Evolutionary conservation across 2,113 vertebrate species (phyloP).

Genomic region (Bubalus kerabau): DNA sequence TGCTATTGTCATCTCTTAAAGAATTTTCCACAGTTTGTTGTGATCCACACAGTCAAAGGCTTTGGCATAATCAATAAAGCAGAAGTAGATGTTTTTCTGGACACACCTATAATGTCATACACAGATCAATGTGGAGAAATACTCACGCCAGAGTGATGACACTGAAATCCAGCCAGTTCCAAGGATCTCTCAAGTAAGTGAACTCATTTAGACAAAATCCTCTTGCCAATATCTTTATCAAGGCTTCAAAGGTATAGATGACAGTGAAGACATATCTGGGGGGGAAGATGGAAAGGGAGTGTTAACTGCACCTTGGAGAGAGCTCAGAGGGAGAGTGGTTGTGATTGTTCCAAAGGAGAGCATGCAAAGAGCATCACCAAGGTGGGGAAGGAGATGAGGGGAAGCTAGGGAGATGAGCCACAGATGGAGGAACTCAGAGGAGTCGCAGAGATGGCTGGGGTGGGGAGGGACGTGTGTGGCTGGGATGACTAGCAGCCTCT

Average conservation of each 20-base stretch:
- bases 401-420: neutral
- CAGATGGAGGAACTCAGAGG: neutral
- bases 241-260: constrained; percentile 97
- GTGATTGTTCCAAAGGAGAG: neutral
- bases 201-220: constrained; percentile 94
- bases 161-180: constrained; percentile 98
- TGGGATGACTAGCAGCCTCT: neutral
- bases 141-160: constrained; percentile 97
- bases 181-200: constrained; percentile 94
- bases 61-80: neutral
- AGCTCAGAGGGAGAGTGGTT: neutral
- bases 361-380: neutral
- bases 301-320: neutral
- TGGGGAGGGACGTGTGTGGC: rapidly evolving
- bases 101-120: neutral
- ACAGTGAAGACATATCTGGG: constrained; percentile 92
- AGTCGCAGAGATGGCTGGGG: neutral
- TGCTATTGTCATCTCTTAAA: neutral
- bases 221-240: constrained; percentile 94
- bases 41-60: neutral
- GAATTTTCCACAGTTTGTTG: neutral
- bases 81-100: neutral
- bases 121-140: neutral
- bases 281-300: constrained; percentile 34
- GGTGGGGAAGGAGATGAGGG: neutral